phyloP scores from a whole-genome alignment of 2,113 vertebrate genomes.

The Trematomus loennbergii region DNA sequence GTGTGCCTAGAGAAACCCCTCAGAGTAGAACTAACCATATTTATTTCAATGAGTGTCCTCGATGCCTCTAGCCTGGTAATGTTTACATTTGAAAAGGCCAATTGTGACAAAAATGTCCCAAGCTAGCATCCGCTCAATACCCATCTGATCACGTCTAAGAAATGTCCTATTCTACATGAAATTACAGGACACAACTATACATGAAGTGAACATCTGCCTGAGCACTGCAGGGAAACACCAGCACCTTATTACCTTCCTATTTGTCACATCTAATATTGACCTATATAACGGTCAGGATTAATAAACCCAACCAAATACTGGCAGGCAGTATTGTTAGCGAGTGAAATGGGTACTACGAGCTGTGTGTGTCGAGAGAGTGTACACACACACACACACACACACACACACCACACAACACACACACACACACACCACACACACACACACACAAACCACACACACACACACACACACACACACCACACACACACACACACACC shows the following conservation, averaged over 20 bases:
- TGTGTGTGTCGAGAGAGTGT: slow-evolving; percentile 19
- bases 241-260: slow-evolving; percentile 55
- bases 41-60: neutral
- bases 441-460: slow-evolving; percentile 45
- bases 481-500: slow-evolving; percentile 29
- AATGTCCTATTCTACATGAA: slow-evolving; percentile 16
- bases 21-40: too few relatives aligned
- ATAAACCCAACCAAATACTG: slow-evolving; percentile 67
- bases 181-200: slow-evolving; percentile 15
- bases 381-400: slow-evolving; percentile 45
- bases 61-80: neutral
- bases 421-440: slow-evolving; percentile 14
- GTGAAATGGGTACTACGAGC: slow-evolving; percentile 51
- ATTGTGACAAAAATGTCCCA: slow-evolving; percentile 2
- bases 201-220: slow-evolving; percentile 10
- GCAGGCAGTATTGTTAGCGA: slow-evolving; percentile 52
- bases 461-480: slow-evolving; percentile 46
- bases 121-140: slow-evolving; percentile 4
- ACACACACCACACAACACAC: slow-evolving; percentile 47
- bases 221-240: slow-evolving; percentile 31
- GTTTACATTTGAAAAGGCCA: neutral
- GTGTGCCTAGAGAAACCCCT: too few relatives aligned
- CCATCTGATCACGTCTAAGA: neutral
- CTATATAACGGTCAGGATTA: slow-evolving; percentile 66
- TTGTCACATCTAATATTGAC: slow-evolving; percentile 60